Evolutionary conservation across 2,113 vertebrate genomes (phyloP), one percentile per base, ranked within the genome.

Genomic region (Heptranchias perlo): DNA sequence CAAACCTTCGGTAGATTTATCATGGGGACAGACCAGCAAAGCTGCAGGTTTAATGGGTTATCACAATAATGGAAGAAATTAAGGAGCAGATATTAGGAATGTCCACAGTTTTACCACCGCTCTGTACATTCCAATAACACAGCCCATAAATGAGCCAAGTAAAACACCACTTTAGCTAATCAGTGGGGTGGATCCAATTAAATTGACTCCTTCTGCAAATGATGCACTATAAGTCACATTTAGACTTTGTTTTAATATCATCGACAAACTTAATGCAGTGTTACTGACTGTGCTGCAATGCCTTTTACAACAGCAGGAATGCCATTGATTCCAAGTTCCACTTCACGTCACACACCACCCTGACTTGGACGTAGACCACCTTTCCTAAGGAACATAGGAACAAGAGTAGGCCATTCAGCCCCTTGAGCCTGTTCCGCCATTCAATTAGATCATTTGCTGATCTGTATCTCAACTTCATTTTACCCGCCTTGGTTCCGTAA

Each of bases 221-320:
- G 49, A 58, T 31, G 52, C 87, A 58, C 16, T 82, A 4, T 25
- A 21, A 64, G 21, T 62, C 91, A 62, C 91, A 64, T 25, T 58
- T 91, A 44, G 44, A 44, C 39, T 82, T 82, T 16, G 39, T 44
- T 82, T 73, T 82, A 82, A 82, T 47, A 47, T 82, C 78, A 82
- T 82, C 47, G 78, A 82, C 78, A 82, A 82, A 82, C 78, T 82
- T 82, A 82, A 82, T 82, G 78, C 78, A 44, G 78, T 82, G 78
- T 82, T 82, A 47, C 78, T 82, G 78, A 82, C 16, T 44, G 14
- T 7, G 78, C 78, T 44, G 18, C 78, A 82, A 44, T 21, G 47
- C 39, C n/a, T 82, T 39, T 82, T 44, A 82, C n/a, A 18, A 35
- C 69, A 73, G 8, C 11, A n/a, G n/a, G 35, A 35, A 44, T 1